Conservation (phyloP, 1,140 invertebrate genomes). For the Leptinotarsa undecemlineata region DNA sequence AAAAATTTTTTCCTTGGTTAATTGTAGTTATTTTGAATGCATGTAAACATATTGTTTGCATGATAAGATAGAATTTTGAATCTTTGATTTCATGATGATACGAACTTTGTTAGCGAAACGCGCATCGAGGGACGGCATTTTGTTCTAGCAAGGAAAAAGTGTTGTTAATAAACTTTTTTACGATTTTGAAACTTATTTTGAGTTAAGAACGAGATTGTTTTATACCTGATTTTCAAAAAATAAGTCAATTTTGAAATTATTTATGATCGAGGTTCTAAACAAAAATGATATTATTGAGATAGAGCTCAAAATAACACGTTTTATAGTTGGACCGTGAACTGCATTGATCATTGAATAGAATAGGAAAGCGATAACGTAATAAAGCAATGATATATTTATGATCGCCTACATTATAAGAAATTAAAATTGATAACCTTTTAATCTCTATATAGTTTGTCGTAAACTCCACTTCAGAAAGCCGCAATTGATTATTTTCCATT, state of each 20-base stretch:
- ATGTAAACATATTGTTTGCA: too few relatives aligned
- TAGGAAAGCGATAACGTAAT: background rate
- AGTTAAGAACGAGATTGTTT: background rate
- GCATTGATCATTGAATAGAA: background rate
- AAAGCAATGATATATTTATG: background rate
- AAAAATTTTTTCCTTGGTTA: too few relatives aligned
- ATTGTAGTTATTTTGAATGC: too few relatives aligned
- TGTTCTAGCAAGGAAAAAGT: too few relatives aligned
- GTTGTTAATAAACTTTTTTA: too few relatives aligned
- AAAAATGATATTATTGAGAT: background rate
- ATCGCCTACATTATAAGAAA: too few relatives aligned
- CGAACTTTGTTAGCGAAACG: too few relatives aligned
- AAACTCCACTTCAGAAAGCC: background rate
- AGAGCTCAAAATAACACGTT: background rate
- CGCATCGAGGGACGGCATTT: too few relatives aligned
- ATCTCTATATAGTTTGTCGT: background rate
- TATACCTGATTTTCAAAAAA: background rate
- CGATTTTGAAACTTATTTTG: background rate
- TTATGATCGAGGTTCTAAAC: too few relatives aligned
- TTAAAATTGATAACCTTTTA: slow-evolving; percentile 1
- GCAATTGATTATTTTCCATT: background rate
- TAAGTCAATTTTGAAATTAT: too few relatives aligned
- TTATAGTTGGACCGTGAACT: background rate
- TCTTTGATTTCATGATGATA: too few relatives aligned
- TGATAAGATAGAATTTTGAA: too few relatives aligned